These are phyloP conservation scores for Neostethus bicornis DNA, from an alignment of 2,797 vertebrate genomes.

Conservation along the genomic window DNA sequence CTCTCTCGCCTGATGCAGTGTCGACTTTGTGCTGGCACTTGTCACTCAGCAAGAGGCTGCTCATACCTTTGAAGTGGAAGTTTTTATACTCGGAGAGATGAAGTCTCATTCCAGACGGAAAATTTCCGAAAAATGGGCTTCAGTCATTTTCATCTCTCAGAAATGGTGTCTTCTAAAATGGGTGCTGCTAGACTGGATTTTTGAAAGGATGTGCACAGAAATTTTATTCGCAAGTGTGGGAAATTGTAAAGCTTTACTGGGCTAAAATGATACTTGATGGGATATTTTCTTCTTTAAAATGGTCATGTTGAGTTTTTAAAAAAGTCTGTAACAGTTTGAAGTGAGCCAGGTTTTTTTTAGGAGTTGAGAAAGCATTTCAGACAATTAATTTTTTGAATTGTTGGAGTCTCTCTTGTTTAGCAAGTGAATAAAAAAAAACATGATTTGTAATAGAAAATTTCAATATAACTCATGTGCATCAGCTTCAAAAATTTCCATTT, in stretches of 20 bases:
- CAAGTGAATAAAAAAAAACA: not conserved
- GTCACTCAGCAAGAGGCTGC: slow-evolving; percentile 41
- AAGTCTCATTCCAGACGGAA: slow-evolving; percentile 40
- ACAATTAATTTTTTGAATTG: not conserved
- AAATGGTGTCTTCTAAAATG: slow-evolving; percentile 35
- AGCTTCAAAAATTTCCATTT: slow-evolving; percentile 18
- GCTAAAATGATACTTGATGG: not conserved
- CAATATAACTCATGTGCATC: slow-evolving; percentile 15
- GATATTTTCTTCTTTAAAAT: slow-evolving; percentile 4
- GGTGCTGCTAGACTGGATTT: slow-evolving; percentile 17
- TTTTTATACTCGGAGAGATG: slow-evolving; percentile 47
- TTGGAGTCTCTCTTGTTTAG: slow-evolving; percentile 1
- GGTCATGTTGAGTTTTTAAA: too few relatives aligned
- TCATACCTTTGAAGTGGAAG: slow-evolving; percentile 35
- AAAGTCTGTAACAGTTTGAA: not conserved
- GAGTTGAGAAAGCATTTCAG: slow-evolving; percentile 1
- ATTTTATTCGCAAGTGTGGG: slow-evolving; percentile 5
- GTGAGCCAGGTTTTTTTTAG: not conserved
- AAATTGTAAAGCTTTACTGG: slow-evolving; percentile 14
- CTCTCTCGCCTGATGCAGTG: slow-evolving; percentile 37
- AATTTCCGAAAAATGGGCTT: slow-evolving; percentile 30
- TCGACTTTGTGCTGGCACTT: slow-evolving; percentile 44
- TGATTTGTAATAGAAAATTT: slow-evolving; percentile 12
- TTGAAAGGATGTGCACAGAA: slow-evolving; percentile 10
- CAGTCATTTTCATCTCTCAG: slow-evolving; percentile 21